Percentiles rank a stretch among this genome's conserved stretches.
Evolutionary conservation across 2,888 invertebrate species (phyloP).

Genomic region (Copidosoma aretas): DNA sequence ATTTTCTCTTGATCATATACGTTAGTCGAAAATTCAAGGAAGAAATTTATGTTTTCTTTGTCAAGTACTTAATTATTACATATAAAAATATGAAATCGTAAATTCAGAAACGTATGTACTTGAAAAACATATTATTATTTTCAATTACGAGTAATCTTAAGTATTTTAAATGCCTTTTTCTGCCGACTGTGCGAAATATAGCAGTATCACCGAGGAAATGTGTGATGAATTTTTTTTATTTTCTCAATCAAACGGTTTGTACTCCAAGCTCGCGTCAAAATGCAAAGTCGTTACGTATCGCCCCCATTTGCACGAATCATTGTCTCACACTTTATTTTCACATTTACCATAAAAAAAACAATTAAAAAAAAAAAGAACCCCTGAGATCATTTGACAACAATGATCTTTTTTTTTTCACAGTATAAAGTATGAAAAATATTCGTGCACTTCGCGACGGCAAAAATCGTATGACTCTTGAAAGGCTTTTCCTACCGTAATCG

Average conservation of each 20-base stretch:
- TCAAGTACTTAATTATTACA: too few species aligned
- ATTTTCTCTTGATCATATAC: slow-evolving; percentile 1
- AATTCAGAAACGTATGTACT: slow-evolving; percentile 15
- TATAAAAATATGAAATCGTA: not conserved
- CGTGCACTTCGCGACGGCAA: not conserved
- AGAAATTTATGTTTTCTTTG: too few species aligned
- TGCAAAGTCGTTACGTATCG: slow-evolving; percentile 4
- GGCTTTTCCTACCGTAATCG: too few species aligned
- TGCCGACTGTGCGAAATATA: slow-evolving; percentile 21
- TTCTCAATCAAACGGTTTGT: not conserved
- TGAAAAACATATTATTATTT: slow-evolving; percentile 6
- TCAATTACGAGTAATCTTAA: slow-evolving; percentile 7
- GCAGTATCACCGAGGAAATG: too few species aligned
- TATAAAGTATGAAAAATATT: slow-evolving; percentile 23
- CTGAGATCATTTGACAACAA: slow-evolving; percentile 21
- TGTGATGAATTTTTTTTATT: slow-evolving; percentile 13
- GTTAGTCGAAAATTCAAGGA: not conserved
- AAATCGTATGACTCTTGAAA: too few species aligned
- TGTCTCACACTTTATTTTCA: too few species aligned
- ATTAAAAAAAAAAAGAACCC: not conserved
- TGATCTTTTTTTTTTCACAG: not conserved
- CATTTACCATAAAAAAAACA: not conserved
- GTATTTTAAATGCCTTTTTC: slow-evolving; percentile 31
- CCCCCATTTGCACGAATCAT: slow-evolving; percentile 11
- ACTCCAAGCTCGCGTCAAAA: slow-evolving; percentile 3